phyloP scores from a whole-genome alignment of 2,888 invertebrate genomes.

The Pedicia rivosa region DNA sequence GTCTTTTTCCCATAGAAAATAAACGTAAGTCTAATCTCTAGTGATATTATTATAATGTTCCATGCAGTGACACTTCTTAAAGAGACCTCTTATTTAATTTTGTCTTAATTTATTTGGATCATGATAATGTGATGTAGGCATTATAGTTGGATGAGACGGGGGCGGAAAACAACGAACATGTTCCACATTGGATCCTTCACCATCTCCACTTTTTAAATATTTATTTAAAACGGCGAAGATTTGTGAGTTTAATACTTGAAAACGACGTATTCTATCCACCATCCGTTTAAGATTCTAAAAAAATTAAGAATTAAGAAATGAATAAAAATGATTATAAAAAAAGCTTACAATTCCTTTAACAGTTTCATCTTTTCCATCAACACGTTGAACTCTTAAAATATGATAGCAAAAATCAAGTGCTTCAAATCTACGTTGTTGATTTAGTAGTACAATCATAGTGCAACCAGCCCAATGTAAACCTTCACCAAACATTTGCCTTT shows the following conservation, averaged over 20 bases:
- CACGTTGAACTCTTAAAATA: slow-evolving; percentile 84
- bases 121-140: slow-evolving; percentile 39
- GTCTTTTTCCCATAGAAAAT: too few relatives aligned
- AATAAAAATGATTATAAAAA: neutral
- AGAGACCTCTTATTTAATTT: too few relatives aligned
- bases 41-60: too few relatives aligned
- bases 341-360: slow-evolving; percentile 86
- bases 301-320: slow-evolving; percentile 11
- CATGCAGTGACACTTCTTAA: too few relatives aligned
- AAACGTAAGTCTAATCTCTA: too few relatives aligned
- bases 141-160: slow-evolving; percentile 60
- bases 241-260: slow-evolving; percentile 96
- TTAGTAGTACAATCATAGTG: slow-evolving; percentile 84
- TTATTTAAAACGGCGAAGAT: slow-evolving; percentile 92
- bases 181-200: slow-evolving; percentile 76
- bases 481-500: slow-evolving; percentile 90
- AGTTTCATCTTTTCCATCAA: slow-evolving; percentile 89
- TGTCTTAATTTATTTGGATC: slow-evolving; percentile 41
- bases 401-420: slow-evolving; percentile 98
- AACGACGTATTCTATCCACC: slow-evolving; percentile 93
- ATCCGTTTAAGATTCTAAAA: slow-evolving; percentile 79
- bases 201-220: slow-evolving; percentile 74
- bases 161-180: slow-evolving; percentile 96
- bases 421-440: slow-evolving; percentile 91
- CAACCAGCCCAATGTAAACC: slow-evolving; percentile 98